Base-by-base conservation (phyloP, 2,888 invertebrate species). In the Temnothorax ravouxi region DNA sequence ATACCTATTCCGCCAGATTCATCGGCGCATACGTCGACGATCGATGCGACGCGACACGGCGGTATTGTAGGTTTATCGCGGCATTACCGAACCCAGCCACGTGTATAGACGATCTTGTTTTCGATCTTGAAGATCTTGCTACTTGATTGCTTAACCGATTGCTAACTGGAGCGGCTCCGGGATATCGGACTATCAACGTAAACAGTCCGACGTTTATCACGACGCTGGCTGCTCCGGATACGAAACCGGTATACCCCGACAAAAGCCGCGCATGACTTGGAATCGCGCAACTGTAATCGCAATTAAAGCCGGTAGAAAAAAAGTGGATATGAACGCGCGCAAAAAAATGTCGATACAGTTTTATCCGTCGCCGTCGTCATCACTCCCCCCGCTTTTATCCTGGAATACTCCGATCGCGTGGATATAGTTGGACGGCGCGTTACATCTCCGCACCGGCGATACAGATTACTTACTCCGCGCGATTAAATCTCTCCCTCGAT, bases 191-290 rank as follows among this genome's bases (percentile, higher is more conserved):
- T 47, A 74, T 84, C 74, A 52, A 61, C 50, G 54, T 64, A 61
- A 84, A 59, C 71, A 64, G 56, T 64, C 54, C 54, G 62, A 61
- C 56, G 72, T 75, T 74, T 59, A 61, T 72, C 75, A 76, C 64
- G 29, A 29, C 29, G 29, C 29, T 29, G 29, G 69, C 41, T 25
- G 86, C 86, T 85, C 81, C 86, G 87, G 84, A 86, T 86, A 84
- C 80, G 86, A 84, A 76, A 87, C 85, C 86, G 86, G 90, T 88
- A 86, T 88, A 85, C 76, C 84, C 76, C 84, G 87, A 88, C 87
- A 84, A 89, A 90, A 87, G 84, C 83, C 21, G 38, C 64, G 72
- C 59, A 71, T 61, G 50, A 59, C 64, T 76, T 76, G 76, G 38
- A 62, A 77, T 44, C 79, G 69, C 44, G 59, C 71, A 79, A 79